These are phyloP conservation scores for Pocillopora verrucosa DNA, from an alignment of 64 coral and sea anemone genomes.

Conservation along the genomic window DNA sequence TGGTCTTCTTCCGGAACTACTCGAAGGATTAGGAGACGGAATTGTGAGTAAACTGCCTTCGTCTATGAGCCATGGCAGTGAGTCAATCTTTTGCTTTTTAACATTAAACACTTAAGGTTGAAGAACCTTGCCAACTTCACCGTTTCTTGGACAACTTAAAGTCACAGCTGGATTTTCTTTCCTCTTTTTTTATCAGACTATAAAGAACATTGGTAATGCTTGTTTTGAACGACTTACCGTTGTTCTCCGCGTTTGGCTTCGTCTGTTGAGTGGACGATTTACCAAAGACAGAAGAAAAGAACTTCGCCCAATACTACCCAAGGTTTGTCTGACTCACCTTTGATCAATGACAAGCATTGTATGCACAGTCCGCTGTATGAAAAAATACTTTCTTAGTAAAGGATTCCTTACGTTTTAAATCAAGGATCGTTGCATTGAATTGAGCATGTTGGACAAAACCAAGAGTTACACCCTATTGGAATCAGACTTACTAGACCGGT, in stretches of 20 bases:
- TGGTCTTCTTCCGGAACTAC: slow-evolving; percentile 14
- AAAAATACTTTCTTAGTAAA: no score
- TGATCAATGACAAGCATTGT: no score
- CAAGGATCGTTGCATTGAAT: no score
- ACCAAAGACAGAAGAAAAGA: slow-evolving; percentile 44
- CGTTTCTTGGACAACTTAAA: neutral
- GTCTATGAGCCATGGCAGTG: no score
- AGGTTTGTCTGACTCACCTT: slow-evolving; percentile 13
- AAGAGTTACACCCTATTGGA: no score
- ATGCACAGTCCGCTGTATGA: no score
- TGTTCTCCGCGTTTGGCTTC: slow-evolving; percentile 31
- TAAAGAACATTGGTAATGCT: neutral
- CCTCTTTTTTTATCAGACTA: neutral
- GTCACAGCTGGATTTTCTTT: neutral
- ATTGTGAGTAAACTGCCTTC: slow-evolving; percentile 25
- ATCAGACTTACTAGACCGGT: no score
- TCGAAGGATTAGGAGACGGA: slow-evolving; percentile 23
- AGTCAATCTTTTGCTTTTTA: no score
- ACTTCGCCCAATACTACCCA: slow-evolving; percentile 42
- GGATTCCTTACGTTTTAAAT: no score
- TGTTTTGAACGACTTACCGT: neutral
- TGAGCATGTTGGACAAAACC: no score
- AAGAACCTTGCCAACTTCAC: neutral
- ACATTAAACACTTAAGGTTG: neutral
- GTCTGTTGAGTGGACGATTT: slow-evolving; percentile 25